These are phyloP conservation scores for Prunella fulvescens DNA, from an alignment of 2,113 vertebrate genomes.

Conservation along the genomic window DNA sequence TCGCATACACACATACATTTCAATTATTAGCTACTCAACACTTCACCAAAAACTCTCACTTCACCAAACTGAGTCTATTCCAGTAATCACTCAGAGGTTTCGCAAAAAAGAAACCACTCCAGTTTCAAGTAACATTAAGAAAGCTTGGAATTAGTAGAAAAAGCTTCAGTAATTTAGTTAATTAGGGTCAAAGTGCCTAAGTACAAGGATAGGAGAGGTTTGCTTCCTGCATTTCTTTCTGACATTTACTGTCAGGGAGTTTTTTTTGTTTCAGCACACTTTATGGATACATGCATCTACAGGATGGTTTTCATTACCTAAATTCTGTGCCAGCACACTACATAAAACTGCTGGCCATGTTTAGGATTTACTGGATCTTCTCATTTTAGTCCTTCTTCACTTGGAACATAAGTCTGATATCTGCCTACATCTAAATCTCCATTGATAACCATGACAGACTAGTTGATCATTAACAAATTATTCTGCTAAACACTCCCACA, in stretches of 20 bases:
- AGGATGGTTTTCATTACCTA: slow-evolving; percentile 10
- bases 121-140: neutral
- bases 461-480: neutral
- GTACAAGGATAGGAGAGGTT: neutral
- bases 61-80: neutral
- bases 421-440: neutral
- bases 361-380: neutral
- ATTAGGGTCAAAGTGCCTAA: neutral
- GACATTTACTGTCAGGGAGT: neutral
- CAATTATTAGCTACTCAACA: neutral
- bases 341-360: neutral
- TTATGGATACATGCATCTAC: neutral
- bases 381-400: neutral
- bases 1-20: neutral
- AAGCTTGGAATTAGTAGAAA: neutral
- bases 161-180: neutral
- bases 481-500: neutral
- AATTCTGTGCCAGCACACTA: neutral
- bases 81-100: neutral
- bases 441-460: neutral
- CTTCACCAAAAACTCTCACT: neutral
- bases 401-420: neutral
- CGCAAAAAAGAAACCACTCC: neutral
- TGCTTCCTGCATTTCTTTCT: slow-evolving; percentile 3
- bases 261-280: neutral